Evolutionary conservation across 2,113 vertebrate genomes (phyloP).

Genomic region (Stegastes partitus): DNA sequence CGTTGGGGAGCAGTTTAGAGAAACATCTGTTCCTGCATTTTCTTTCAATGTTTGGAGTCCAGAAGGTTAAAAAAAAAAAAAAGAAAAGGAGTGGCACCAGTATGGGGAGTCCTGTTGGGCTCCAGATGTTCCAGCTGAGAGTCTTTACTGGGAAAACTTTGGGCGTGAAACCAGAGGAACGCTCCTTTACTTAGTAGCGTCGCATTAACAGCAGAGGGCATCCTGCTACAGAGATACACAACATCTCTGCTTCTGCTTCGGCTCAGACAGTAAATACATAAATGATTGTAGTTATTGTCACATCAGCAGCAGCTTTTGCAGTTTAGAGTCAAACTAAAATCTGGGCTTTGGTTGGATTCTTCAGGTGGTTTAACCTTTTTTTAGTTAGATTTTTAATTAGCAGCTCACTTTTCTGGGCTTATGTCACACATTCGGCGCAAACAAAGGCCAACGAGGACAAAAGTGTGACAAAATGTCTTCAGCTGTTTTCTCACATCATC

Average conservation of each 20-base stretch:
- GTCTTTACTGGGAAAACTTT: not conserved
- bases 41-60: not conserved
- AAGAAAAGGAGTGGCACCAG: too few species aligned
- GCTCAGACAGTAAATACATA: not conserved
- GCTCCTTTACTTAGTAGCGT: slow-evolving; percentile 5
- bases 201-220: slow-evolving; percentile 60
- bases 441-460: too few species aligned
- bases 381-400: too few species aligned
- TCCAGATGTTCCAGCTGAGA: not conserved
- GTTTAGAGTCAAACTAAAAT: too few species aligned
- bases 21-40: not conserved
- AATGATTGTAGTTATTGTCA: not conserved
- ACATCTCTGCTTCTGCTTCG: not conserved
- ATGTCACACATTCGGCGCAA: too few species aligned
- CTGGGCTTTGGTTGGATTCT: too few species aligned
- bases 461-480: too few species aligned
- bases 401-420: too few species aligned
- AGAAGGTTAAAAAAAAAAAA: not conserved
- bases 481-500: too few species aligned
- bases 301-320: not conserved
- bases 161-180: not conserved
- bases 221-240: slow-evolving; percentile 26
- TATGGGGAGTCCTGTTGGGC: not conserved
- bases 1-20: not conserved
- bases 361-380: too few species aligned